Evolutionary conservation across 2,797 vertebrate species (phyloP).

Genomic region (Darevskia nairensis): DNA sequence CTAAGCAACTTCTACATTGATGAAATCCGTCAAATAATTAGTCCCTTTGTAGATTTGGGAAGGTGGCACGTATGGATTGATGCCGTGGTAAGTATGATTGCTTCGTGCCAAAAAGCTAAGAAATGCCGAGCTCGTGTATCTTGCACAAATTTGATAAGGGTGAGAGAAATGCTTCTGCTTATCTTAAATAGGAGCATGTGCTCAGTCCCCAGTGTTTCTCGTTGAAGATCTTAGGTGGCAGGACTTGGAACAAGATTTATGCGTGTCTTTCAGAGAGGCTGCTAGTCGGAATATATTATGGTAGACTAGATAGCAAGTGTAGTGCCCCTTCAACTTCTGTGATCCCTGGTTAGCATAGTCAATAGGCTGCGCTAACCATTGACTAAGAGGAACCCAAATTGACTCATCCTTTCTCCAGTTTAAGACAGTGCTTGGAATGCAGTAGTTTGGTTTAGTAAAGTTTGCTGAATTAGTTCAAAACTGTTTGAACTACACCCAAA

Average conservation of each 20-base stretch:
- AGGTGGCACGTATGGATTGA: conserved; percentile 33
- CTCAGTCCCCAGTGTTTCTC: background rate
- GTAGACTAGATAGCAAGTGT: background rate
- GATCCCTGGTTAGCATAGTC: too few relatives aligned
- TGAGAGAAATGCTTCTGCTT: background rate
- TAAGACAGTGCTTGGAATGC: too few relatives aligned
- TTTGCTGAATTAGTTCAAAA: too few relatives aligned
- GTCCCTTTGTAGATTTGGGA: conserved; percentile 28
- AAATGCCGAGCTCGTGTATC: background rate
- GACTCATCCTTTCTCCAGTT: too few relatives aligned
- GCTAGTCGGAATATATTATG: too few relatives aligned
- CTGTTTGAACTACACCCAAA: too few relatives aligned
- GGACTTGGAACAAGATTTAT: too few relatives aligned
- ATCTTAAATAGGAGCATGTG: background rate
- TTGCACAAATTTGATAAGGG: background rate
- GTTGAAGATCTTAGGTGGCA: background rate
- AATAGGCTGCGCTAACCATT: background rate
- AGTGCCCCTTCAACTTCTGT: too few relatives aligned
- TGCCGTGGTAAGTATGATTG: conserved; percentile 52
- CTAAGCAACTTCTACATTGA: conserved; percentile 61
- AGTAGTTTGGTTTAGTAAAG: too few relatives aligned
- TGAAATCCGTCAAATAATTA: conserved; percentile 44
- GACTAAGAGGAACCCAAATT: background rate
- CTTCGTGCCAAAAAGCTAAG: background rate
- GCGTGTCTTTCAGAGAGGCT: too few relatives aligned